Conservation (phyloP, 35 echinoderm and acorn worm species). For the Ophiothrix spiculata region DNA sequence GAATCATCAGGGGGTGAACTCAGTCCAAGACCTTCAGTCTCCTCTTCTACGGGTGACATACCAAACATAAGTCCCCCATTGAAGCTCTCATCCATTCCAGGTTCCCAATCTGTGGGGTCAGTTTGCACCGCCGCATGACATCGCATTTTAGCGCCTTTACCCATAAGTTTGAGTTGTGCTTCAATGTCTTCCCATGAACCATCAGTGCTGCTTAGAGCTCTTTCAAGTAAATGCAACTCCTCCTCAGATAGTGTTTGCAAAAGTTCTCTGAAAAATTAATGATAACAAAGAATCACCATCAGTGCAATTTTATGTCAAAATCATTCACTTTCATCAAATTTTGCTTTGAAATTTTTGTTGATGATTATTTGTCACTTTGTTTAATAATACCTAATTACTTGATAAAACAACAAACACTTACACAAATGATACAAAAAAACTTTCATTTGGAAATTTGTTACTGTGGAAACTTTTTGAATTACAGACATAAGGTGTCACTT, state of each 20-base stretch:
- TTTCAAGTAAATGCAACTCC: slow-evolving; percentile 86
- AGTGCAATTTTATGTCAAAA: neutral
- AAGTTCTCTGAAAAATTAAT: slow-evolving; percentile 62
- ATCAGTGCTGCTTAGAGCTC: slow-evolving; percentile 72
- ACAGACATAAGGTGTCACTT: no score
- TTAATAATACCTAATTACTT: no score
- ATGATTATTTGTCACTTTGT: no score
- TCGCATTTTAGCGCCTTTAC: neutral
- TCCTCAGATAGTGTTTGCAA: slow-evolving; percentile 66
- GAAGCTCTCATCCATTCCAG: neutral
- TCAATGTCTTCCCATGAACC: slow-evolving; percentile 87
- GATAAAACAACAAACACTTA: no score
- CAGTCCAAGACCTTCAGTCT: neutral
- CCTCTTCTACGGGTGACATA: neutral
- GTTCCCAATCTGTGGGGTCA: neutral
- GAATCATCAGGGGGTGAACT: slow-evolving; percentile 10
- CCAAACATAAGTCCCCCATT: neutral
- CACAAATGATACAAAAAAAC: no score
- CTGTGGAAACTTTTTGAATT: no score
- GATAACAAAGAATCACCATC: neutral
- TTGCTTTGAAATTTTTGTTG: neutral
- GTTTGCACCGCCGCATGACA: neutral
- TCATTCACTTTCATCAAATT: neutral
- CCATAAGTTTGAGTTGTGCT: slow-evolving; percentile 55
- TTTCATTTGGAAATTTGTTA: no score